Evolutionary conservation across 1,140 invertebrate species (phyloP).

Genomic region (Sitodiplosis mosellana): DNA sequence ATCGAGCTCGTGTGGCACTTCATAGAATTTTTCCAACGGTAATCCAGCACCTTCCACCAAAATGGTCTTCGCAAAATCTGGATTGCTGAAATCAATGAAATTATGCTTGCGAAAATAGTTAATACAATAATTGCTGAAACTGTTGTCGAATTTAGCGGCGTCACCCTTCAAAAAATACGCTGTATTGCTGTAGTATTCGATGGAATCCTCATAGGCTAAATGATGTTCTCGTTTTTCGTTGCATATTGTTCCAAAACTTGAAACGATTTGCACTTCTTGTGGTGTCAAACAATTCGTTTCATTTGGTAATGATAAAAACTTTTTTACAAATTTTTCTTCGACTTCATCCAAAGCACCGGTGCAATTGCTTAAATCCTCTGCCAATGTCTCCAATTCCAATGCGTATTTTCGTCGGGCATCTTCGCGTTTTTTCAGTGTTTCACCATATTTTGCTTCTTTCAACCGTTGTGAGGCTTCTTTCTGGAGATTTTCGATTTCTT

Average conservation of each 20-base stretch:
- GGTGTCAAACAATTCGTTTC: conserved; percentile 37
- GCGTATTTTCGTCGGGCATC: conserved; percentile 15
- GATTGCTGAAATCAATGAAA: conserved; percentile 30
- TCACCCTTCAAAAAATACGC: conserved; percentile 35
- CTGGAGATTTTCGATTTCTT: too few species aligned
- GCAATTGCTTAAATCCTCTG: conserved; percentile 31
- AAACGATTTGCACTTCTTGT: conserved; percentile 13
- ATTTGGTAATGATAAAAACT: conserved; percentile 39
- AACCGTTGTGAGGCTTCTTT: too few species aligned
- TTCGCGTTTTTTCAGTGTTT: conserved; percentile 8
- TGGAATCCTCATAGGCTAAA: conserved; percentile 21
- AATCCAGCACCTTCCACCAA: conserved; percentile 39
- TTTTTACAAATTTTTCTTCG: conserved; percentile 33
- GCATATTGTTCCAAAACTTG: too few species aligned
- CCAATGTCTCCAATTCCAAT: conserved; percentile 27
- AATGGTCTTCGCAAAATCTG: conserved; percentile 41
- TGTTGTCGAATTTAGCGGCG: conserved; percentile 37
- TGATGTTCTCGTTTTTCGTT: conserved; percentile 3
- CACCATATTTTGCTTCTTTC: too few species aligned
- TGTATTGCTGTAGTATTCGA: conserved; percentile 29
- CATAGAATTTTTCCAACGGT: conserved; percentile 28
- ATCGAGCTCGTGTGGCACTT: conserved; percentile 26
- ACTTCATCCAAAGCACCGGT: conserved; percentile 31
- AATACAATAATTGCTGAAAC: conserved; percentile 24
- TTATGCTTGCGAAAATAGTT: conserved; percentile 24